Percentiles rank a stretch among this genome's conserved stretches.
Conservation (phyloP, 2,888 invertebrate species). For the Fragum fragum region DNA sequence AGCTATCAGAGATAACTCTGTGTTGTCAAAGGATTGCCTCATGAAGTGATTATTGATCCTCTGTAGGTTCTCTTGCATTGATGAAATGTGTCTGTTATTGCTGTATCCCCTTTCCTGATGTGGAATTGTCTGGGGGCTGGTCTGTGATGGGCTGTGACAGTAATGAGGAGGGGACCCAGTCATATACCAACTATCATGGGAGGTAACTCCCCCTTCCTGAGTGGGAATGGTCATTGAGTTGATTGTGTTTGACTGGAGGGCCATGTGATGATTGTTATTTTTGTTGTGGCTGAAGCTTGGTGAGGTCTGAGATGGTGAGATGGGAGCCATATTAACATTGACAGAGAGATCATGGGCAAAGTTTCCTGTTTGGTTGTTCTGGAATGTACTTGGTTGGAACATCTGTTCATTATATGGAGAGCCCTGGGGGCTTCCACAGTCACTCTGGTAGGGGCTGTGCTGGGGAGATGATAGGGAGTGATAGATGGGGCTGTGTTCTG, state of each 20-base stretch:
- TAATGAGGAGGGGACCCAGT: constrained; percentile 57
- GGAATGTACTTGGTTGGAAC: constrained; percentile 27
- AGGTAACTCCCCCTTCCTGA: constrained; percentile 68
- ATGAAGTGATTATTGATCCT: constrained; percentile 60
- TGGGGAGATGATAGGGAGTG: constrained; percentile 57
- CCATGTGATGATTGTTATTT: constrained; percentile 46
- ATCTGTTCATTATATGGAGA: constrained; percentile 42
- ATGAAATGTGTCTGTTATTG: constrained; percentile 30
- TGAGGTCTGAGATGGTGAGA: constrained; percentile 50
- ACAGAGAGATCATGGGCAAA: constrained; percentile 54
- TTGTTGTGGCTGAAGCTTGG: constrained; percentile 38
- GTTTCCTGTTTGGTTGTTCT: constrained; percentile 18
- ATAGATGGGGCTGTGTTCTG: constrained; percentile 60
- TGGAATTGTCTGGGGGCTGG: constrained; percentile 61
- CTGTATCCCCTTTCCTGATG: constrained; percentile 61
- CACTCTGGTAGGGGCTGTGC: constrained; percentile 59
- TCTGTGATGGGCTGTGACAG: constrained; percentile 61
- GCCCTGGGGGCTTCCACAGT: constrained; percentile 45
- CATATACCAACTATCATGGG: constrained; percentile 64
- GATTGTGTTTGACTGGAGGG: constrained; percentile 43
- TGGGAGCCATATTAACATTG: constrained; percentile 43
- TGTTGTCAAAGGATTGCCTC: constrained; percentile 31
- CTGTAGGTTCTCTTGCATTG: constrained; percentile 59
- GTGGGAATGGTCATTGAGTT: constrained; percentile 66
- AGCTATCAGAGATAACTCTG: constrained; percentile 40